Base-by-base conservation (phyloP, 2,797 vertebrate genomes). In the Apogon talboti region DNA sequence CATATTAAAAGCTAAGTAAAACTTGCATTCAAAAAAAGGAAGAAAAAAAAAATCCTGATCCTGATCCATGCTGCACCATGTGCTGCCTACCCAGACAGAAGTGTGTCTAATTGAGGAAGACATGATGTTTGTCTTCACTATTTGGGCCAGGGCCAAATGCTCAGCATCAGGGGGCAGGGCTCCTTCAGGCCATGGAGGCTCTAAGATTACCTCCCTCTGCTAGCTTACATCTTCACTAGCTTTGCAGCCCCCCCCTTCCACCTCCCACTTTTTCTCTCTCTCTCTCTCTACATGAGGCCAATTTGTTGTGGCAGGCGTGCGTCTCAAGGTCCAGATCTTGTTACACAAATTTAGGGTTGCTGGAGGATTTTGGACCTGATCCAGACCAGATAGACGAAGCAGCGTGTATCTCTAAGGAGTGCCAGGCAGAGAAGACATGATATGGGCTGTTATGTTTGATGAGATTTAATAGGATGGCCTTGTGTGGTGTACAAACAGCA, bases 221-320 rank as follows among this genome's bases (percentile, higher is more conserved):
- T 87, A 78, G 84, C 87, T 89, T 85, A 84, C 87, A 90, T 90
- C 84, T 89, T 91, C 79, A 79, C 84, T 78, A 75, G 81, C 81
- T 85, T 76, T 81, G 58, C 66, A 47, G 59, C 73, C 75, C 63
- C 48, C 48, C 79, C 87, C 69, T 14, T 11, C 76, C 38, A 9
- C 67, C 62, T 52, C 70, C 50, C 53, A 40, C 35, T 47, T 67
- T 74, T 63, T 73, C 58, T 67, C 69, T 74, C 48, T 84, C 89
- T 60, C 89, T 68, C 48, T 84, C 89, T 60, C 89, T 68, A 86
- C 90, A 91, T 89, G 87, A 91, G 66, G 83, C 85, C 93, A 93
- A 93, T 93, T 94, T 94, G 90, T 92, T 92, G 89, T 94, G 92
- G 93, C 92, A 93, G 88, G 84, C 89, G 48, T 85, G 90, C 72